Evolutionary conservation across 2,888 invertebrate species (phyloP).

Genomic region (Cantharis rufa): DNA sequence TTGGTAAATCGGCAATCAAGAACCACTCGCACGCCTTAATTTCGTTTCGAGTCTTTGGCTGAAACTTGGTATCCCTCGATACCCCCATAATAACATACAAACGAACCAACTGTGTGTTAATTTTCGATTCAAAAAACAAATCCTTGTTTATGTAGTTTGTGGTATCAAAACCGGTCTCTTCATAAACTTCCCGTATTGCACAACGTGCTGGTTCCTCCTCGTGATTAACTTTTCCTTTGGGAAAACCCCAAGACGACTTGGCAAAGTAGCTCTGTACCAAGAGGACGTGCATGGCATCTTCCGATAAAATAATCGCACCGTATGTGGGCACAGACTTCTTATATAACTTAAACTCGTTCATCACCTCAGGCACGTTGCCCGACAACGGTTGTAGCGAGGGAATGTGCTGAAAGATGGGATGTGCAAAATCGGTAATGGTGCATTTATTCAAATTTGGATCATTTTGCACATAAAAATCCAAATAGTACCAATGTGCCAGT

Average conservation of each 20-base stretch:
- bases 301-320: conserved; percentile 90
- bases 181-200: conserved; percentile 92
- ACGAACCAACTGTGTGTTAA: conserved; percentile 89
- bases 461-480: conserved; percentile 91
- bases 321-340: conserved; percentile 96
- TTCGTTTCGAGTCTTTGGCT: conserved; percentile 88
- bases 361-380: conserved; percentile 73
- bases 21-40: conserved; percentile 96
- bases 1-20: conserved; percentile 80
- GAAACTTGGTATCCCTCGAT: conserved; percentile 72
- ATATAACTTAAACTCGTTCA: conserved; percentile 91
- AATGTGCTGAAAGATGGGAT: conserved; percentile 87
- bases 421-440: conserved; percentile 83
- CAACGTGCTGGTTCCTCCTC: conserved; percentile 91
- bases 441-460: conserved; percentile 71
- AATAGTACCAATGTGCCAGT: conserved; percentile 97
- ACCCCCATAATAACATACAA: conserved; percentile 78
- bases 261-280: conserved; percentile 90
- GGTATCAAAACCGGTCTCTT: conserved; percentile 98
- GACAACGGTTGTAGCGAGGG: conserved; percentile 81
- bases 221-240: conserved; percentile 98
- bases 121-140: conserved; percentile 84
- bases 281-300: conserved; percentile 77
- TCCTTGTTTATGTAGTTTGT: conserved; percentile 76
- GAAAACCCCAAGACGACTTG: conserved; percentile 95